Percentiles rank a stretch among this genome's conserved stretches.
Conservation (phyloP, 2,888 invertebrate species). For the Rhopalosiphum nymphaeae region DNA sequence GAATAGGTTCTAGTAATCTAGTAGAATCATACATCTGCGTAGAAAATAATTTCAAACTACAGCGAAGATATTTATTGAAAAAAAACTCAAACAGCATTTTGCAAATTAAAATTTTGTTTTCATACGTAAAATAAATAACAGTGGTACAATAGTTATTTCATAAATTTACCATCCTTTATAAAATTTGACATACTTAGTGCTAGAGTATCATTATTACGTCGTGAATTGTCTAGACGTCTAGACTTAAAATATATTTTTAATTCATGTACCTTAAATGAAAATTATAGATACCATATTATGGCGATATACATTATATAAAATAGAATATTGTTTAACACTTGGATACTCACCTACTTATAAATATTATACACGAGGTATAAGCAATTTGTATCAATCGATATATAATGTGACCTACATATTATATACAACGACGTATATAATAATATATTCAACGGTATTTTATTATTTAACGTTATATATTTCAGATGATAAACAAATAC, state of each 20-base stretch:
- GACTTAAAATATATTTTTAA: not conserved
- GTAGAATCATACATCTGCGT: not conserved
- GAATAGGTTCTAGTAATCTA: not conserved
- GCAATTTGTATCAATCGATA: not conserved
- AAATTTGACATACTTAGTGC: not conserved
- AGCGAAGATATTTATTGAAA: not conserved
- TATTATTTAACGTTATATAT: not conserved
- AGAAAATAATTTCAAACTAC: not conserved
- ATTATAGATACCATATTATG: not conserved
- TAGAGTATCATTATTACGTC: not conserved
- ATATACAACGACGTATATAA: not conserved
- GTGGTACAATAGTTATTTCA: not conserved
- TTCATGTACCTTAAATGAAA: not conserved
- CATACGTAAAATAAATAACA: not conserved
- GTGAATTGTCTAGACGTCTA: not conserved
- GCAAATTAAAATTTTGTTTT: not conserved
- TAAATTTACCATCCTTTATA: not conserved
- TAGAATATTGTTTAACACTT: not conserved
- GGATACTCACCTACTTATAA: not conserved
- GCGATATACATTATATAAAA: not conserved
- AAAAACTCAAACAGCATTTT: not conserved
- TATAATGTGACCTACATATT: not conserved
- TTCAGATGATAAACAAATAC: not conserved
- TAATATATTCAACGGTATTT: not conserved
- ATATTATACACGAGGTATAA: not conserved